Base-by-base conservation (phyloP, 2,113 vertebrate genomes). In the Pristiophorus japonicus region DNA sequence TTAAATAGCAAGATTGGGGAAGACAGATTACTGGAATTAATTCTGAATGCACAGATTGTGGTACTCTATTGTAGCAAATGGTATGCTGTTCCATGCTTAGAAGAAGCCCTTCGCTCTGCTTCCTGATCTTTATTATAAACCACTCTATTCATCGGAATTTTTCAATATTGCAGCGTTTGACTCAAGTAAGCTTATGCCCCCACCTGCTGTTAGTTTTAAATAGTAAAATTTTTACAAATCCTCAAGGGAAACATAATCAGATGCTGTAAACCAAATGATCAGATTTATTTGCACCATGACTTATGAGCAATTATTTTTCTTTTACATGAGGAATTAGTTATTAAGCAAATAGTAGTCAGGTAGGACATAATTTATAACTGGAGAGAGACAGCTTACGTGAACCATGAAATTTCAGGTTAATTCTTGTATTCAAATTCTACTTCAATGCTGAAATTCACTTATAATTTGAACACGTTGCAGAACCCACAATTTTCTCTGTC, bases 331-430 rank as follows among this genome's bases (percentile, higher is more conserved):
- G 22, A 90, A 90, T 90, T 30, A 90, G 24, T 90, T 62, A 34
- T 90, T 90, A 51, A 59, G 87, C 78, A 90, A 88, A 90, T n/a
- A 59, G 30, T 59, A 59, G 62, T 45, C n/a, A 94, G n/a, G 38
- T 94, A 1, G 63, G 7, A 45, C 10, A 27, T 66, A n/a, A 94
- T 66, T 42, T 66, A 63, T 38, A 42, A 66, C 20, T 45, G 38
- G 63, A 88, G 38, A 93, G 6, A 27, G 62, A 63, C 90, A 93
- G 59, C 62, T 65, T 42, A 65, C 34, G 55, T 93, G 62, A 93
- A 42, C 90, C 55, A 42, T 65, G 18, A 93, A 65, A 93, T 88
- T 88, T 55, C 47, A 51, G 47, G 85, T 47, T 93, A 65, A 93
- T 42, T 93, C 90, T 24, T 65, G 38, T 22, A 62, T 30, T 65